phyloP scores from a whole-genome alignment of 1,140 invertebrate species.

The Halesus radiatus region DNA sequence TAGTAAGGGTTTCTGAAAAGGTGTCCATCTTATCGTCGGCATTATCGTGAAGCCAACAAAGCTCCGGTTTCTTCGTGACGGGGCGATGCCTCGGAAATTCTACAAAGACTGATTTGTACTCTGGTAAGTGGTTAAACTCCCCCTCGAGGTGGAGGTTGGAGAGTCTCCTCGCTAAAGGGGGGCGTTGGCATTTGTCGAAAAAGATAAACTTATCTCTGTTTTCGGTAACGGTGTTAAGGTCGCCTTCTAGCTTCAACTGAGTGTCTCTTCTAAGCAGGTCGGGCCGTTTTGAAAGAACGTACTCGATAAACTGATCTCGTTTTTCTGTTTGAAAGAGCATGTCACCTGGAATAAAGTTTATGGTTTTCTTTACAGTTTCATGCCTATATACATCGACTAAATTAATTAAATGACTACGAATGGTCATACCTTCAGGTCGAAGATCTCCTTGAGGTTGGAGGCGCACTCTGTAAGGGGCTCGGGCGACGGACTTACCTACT shows the following conservation, averaged over 20 bases:
- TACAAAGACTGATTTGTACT: conserved; percentile 62
- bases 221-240: conserved; percentile 68
- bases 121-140: conserved; percentile 59
- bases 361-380: conserved; percentile 41
- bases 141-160: conserved; percentile 59
- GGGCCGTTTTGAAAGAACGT: conserved; percentile 65
- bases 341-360: conserved; percentile 54
- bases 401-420: not conserved
- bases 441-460: conserved; percentile 20
- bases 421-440: conserved; percentile 49
- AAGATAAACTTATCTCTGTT: conserved; percentile 70
- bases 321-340: conserved; percentile 59
- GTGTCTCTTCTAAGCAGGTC: conserved; percentile 64
- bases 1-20: conserved; percentile 50
- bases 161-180: conserved; percentile 59
- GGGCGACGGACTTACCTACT: conserved; percentile 32
- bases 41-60: conserved; percentile 38
- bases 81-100: conserved; percentile 61
- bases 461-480: conserved; percentile 14
- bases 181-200: conserved; percentile 60
- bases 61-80: conserved; percentile 57
- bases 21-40: conserved; percentile 47
- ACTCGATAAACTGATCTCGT: conserved; percentile 66
- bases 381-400: conserved; percentile 44
- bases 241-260: conserved; percentile 69